Evolutionary conservation across 1,140 invertebrate genomes (phyloP).

Genomic region (Pseudobourletiella spinata): DNA sequence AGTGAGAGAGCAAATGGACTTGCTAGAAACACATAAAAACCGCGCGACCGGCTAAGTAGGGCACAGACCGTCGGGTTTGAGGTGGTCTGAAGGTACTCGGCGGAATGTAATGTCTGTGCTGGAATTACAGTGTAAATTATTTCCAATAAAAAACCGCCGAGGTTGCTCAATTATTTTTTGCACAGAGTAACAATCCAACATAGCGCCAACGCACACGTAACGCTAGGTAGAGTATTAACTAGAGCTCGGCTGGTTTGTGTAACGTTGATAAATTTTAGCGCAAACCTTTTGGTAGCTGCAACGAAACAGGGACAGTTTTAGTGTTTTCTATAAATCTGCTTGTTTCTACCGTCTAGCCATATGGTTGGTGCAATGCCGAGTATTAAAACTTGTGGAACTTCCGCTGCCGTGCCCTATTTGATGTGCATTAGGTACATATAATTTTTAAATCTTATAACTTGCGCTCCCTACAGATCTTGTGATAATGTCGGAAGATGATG

Average conservation of each 20-base stretch:
- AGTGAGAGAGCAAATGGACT: neutral
- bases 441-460: neutral
- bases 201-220: too few species aligned
- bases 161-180: slow-evolving; percentile 16
- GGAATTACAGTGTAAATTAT: slow-evolving; percentile 35
- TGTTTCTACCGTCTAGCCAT: neutral
- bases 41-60: too few species aligned
- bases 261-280: too few species aligned
- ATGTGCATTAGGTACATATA: neutral
- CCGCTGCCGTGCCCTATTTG: neutral
- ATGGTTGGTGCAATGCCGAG: too few species aligned
- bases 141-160: slow-evolving; percentile 27
- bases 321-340: too few species aligned
- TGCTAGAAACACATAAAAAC: too few species aligned
- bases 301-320: too few species aligned
- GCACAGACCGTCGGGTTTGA: too few species aligned
- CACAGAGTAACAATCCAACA: neutral
- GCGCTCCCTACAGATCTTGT: neutral
- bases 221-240: too few species aligned
- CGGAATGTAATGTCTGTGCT: slow-evolving; percentile 19
- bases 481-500: slow-evolving; percentile 9
- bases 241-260: too few species aligned
- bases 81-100: neutral
- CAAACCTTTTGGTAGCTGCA: too few species aligned
- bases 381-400: neutral